These are phyloP conservation scores for Sitta carolinensis DNA, from an alignment of 2,797 vertebrate genomes.

Conservation along the genomic window DNA sequence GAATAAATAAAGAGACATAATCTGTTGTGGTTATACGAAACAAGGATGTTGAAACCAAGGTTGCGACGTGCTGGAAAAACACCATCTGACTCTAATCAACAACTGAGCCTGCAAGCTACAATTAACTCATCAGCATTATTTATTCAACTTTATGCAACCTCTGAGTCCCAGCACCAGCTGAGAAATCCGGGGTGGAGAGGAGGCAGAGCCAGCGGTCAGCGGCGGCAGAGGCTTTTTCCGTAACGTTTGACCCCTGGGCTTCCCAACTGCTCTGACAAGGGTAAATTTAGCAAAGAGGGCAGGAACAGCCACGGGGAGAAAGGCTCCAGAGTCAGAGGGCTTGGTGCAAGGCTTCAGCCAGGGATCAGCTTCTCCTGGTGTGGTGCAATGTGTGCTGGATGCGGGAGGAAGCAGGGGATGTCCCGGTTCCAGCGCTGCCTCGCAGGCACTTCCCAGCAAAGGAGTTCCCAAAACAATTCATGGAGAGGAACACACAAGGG, in stretches of 20 bases:
- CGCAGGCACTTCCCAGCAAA: not conserved
- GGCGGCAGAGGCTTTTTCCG: accelerated
- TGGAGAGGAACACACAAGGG: too few relatives aligned
- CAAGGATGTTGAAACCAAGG: constrained; percentile 43
- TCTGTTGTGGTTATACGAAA: not conserved
- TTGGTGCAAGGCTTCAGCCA: not conserved
- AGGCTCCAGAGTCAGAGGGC: not conserved
- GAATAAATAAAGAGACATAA: not conserved
- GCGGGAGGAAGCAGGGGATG: not conserved
- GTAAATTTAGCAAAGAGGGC: not conserved
- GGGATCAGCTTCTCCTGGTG: not conserved
- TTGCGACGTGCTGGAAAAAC: constrained; percentile 34
- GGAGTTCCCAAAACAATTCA: not conserved
- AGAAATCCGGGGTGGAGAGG: not conserved
- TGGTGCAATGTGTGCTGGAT: not conserved
- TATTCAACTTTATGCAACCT: constrained; percentile 24
- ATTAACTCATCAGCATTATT: constrained; percentile 54
- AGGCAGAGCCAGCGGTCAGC: not conserved
- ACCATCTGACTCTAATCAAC: constrained; percentile 59
- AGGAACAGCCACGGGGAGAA: not conserved
- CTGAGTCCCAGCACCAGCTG: not conserved
- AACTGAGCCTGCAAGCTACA: constrained; percentile 53
- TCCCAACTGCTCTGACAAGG: not conserved
- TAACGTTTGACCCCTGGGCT: accelerated
- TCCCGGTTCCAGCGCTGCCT: not conserved